phyloP scores from a whole-genome alignment of 2,797 vertebrate genomes.

The Pteronotus mesoamericanus region DNA sequence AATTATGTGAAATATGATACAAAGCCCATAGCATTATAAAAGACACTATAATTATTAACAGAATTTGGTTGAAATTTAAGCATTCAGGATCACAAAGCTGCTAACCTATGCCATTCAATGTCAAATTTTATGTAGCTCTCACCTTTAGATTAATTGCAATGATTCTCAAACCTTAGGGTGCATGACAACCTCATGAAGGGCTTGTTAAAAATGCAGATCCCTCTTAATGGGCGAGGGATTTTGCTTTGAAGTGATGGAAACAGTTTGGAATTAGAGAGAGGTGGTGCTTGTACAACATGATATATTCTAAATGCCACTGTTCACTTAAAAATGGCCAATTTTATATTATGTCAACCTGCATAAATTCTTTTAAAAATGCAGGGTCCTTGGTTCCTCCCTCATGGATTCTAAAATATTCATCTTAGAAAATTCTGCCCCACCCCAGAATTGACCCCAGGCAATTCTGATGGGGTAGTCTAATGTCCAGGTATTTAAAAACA shows the following conservation, averaged over 20 bases:
- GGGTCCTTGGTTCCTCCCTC: background rate
- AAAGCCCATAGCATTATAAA: background rate
- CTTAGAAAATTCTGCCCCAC: background rate
- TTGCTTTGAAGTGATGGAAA: background rate
- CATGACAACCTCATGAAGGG: background rate
- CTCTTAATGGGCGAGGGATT: background rate
- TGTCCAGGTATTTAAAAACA: background rate
- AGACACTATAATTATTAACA: background rate
- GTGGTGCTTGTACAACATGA: background rate
- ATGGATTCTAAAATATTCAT: background rate
- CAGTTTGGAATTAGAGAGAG: background rate
- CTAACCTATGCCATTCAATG: conserved; percentile 74
- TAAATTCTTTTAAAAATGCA: background rate
- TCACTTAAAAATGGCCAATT: background rate
- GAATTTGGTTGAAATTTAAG: conserved; percentile 73
- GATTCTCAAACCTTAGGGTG: background rate
- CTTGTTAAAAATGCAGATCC: background rate
- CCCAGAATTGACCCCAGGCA: background rate
- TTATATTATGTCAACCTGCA: background rate
- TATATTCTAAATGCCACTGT: background rate
- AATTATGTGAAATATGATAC: background rate
- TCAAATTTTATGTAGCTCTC: conserved; percentile 76
- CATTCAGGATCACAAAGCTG: conserved; percentile 76
- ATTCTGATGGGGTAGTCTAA: background rate
- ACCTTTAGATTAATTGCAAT: conserved; percentile 52